Conservation (phyloP, 92 coral and sea anemone genomes). For the Ricordea florida region DNA sequence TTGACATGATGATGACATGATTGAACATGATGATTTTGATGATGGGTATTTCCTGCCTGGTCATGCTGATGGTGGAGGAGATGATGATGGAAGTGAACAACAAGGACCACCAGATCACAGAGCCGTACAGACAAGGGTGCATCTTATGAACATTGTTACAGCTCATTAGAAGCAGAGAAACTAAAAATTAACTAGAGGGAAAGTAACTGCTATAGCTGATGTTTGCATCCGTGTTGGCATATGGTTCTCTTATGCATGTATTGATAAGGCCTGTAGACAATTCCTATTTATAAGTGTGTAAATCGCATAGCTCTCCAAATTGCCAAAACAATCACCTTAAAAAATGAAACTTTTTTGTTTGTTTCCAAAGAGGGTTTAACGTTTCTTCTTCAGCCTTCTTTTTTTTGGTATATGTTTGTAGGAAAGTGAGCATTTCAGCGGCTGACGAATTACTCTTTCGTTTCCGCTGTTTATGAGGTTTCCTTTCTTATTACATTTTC, state of each 20-base stretch:
- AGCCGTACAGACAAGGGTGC: conserved; percentile 8
- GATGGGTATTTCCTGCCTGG: neutral
- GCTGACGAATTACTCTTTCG: conserved; percentile 5
- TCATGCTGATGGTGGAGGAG: neutral
- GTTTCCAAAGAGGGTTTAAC: too few species aligned
- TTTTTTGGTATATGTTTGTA: conserved; percentile 15
- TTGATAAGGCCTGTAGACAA: too few species aligned
- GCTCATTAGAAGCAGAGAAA: neutral
- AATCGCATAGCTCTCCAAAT: too few species aligned
- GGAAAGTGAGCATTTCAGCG: conserved; percentile 5
- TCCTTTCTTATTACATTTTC: neutral
- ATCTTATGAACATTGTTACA: conserved; percentile 41
- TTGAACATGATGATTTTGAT: conserved; percentile 25
- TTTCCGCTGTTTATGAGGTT: neutral
- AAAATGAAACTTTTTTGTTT: too few species aligned
- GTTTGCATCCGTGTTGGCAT: neutral
- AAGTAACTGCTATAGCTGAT: neutral
- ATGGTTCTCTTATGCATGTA: neutral
- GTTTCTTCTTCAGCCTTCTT: conserved; percentile 16
- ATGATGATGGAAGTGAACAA: neutral
- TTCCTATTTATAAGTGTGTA: too few species aligned
- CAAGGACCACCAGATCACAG: neutral
- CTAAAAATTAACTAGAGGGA: too few species aligned
- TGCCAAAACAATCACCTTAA: too few species aligned
- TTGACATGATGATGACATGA: too few species aligned